Conservation (phyloP, 2,113 vertebrate species). For the Carollia perspicillata region DNA sequence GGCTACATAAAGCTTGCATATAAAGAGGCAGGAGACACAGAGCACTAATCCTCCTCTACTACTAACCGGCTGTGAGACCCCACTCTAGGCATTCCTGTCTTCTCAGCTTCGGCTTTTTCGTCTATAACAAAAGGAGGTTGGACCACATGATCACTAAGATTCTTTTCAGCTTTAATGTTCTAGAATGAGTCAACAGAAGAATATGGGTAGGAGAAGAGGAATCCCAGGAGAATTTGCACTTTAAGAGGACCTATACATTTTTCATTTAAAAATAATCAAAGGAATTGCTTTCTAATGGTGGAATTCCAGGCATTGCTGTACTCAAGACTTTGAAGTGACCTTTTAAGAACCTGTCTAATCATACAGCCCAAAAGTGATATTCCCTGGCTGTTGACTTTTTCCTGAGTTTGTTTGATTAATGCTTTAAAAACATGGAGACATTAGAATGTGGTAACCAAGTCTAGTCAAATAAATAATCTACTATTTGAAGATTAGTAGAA, state of each 20-base stretch:
- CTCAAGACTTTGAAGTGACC: background rate
- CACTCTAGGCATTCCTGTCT: background rate
- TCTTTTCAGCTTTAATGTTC: background rate
- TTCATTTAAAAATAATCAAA: background rate
- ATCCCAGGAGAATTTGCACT: background rate
- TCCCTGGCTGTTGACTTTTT: background rate
- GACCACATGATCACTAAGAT: background rate
- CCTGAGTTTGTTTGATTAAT: background rate
- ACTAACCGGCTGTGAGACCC: constrained; percentile 54
- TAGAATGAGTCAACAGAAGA: background rate
- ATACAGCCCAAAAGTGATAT: background rate
- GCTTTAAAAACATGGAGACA: background rate
- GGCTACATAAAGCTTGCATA: background rate
- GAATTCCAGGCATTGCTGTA: background rate
- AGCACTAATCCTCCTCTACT: background rate
- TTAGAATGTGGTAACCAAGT: background rate
- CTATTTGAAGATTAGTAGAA: constrained; percentile 12
- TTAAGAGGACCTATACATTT: background rate
- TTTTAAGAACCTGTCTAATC: background rate
- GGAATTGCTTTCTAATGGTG: background rate
- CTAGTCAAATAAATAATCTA: background rate
- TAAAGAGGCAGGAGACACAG: constrained; percentile 44
- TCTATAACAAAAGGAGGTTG: background rate
- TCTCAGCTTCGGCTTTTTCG: background rate
- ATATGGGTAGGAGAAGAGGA: background rate